Conservation (phyloP, 2,113 vertebrate species). For the Psittacus erithacus region DNA sequence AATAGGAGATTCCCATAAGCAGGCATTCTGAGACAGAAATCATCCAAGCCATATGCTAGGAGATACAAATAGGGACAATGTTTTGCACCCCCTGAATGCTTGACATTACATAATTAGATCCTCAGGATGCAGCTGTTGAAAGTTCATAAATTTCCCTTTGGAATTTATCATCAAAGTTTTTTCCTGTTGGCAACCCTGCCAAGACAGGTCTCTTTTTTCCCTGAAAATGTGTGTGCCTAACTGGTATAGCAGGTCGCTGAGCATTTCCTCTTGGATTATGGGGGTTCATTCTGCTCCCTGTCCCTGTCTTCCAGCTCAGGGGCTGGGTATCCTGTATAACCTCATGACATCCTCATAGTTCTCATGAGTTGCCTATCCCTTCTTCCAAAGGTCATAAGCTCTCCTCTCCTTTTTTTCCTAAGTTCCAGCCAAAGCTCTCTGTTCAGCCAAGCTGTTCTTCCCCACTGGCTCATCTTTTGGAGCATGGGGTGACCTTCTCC, state of each 20-base stretch:
- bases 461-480: background rate
- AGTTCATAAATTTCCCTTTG: background rate
- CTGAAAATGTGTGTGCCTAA: background rate
- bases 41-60: background rate
- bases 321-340: background rate
- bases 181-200: background rate
- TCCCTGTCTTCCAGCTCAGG: background rate
- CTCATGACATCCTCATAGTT: background rate
- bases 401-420: background rate
- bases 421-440: background rate
- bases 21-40: background rate
- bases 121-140: background rate
- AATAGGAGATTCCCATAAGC: background rate
- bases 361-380: background rate
- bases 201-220: background rate
- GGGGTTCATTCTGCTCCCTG: background rate
- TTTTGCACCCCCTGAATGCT: background rate
- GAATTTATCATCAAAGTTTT: background rate
- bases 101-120: background rate
- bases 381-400: background rate
- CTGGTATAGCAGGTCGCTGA: background rate
- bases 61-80: background rate
- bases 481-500: background rate
- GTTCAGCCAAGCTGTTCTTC: background rate
- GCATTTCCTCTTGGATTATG: background rate